These are phyloP conservation scores for Phaethon lepturus DNA, from an alignment of 2,113 vertebrate species.

Conservation along the genomic window DNA sequence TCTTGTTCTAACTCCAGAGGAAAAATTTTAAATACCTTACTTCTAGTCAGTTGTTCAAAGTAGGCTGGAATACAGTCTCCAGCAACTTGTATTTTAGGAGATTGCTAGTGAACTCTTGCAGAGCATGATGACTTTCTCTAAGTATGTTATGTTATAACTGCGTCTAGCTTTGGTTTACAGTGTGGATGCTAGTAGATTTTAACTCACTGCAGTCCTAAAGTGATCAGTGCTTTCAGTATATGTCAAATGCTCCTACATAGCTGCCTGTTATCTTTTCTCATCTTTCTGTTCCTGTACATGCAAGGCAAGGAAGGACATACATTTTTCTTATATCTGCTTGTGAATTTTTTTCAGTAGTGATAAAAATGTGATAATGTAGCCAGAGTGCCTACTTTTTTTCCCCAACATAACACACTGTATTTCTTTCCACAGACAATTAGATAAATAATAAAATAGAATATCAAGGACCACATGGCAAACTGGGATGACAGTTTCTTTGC, in stretches of 20 bases:
- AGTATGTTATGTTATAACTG: not conserved
- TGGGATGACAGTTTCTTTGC: not conserved
- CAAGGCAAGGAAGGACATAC: not conserved
- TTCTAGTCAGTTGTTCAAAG: not conserved
- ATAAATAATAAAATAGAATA: not conserved
- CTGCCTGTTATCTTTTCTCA: not conserved
- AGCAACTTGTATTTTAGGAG: not conserved
- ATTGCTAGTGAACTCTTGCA: not conserved
- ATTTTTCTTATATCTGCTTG: not conserved
- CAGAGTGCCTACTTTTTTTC: not conserved
- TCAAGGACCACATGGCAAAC: not conserved
- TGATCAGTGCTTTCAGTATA: not conserved
- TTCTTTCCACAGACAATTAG: not conserved
- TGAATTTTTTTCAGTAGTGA: not conserved
- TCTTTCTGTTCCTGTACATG: not conserved
- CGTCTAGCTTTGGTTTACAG: not conserved
- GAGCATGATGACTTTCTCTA: not conserved
- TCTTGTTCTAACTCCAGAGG: not conserved
- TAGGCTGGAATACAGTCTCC: not conserved
- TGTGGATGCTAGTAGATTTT: not conserved
- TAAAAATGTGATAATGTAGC: not conserved
- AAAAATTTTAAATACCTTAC: not conserved
- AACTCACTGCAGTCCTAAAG: not conserved
- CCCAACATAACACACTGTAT: not conserved
- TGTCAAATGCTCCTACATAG: not conserved